Percentiles rank a stretch among this genome's conserved stretches.
Conservation (phyloP, 2,888 invertebrate species). For the Cephus runcator region DNA sequence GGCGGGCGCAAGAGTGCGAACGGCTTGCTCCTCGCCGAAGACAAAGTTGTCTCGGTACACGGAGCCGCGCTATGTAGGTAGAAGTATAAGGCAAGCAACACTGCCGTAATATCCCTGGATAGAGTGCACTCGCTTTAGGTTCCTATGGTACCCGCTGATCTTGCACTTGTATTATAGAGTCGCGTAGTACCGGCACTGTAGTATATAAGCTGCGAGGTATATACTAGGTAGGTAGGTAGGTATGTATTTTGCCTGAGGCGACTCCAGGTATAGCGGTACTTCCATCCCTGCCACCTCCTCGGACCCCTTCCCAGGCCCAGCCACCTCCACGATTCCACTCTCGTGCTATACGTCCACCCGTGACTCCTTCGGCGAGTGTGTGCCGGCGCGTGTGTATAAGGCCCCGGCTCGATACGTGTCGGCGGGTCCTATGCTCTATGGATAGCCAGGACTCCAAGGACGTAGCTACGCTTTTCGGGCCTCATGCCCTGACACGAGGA, state of each 20-base stretch:
- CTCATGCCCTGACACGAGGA: conserved; percentile 7
- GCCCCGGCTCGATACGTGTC: not conserved
- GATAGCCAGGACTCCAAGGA: conserved; percentile 38
- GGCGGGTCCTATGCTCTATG: conserved; percentile 23
- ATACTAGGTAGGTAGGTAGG: conserved; percentile 60
- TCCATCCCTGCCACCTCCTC: conserved; percentile 42
- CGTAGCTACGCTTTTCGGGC: conserved; percentile 41
- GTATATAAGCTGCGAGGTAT: conserved; percentile 16
- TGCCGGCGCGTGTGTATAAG: not conserved
- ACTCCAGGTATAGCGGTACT: conserved; percentile 63
- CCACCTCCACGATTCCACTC: conserved; percentile 25
- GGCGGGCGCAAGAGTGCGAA: conserved; percentile 21
- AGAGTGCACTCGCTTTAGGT: not conserved
- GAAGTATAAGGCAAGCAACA: conserved; percentile 9
- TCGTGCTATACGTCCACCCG: conserved; percentile 15
- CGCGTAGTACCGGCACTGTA: conserved; percentile 1
- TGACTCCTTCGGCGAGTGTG: not conserved
- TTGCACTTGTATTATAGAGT: not conserved
- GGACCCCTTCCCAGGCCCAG: conserved; percentile 30
- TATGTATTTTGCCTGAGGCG: conserved; percentile 61
- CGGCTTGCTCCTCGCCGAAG: conserved; percentile 20
- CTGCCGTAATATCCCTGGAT: conserved; percentile 1
- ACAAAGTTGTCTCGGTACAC: conserved; percentile 23
- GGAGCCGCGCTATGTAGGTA: conserved; percentile 16
- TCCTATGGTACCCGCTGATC: not conserved